Base-by-base conservation (phyloP, 2,113 vertebrate genomes). In the Chaetorhynchus papuensis region DNA sequence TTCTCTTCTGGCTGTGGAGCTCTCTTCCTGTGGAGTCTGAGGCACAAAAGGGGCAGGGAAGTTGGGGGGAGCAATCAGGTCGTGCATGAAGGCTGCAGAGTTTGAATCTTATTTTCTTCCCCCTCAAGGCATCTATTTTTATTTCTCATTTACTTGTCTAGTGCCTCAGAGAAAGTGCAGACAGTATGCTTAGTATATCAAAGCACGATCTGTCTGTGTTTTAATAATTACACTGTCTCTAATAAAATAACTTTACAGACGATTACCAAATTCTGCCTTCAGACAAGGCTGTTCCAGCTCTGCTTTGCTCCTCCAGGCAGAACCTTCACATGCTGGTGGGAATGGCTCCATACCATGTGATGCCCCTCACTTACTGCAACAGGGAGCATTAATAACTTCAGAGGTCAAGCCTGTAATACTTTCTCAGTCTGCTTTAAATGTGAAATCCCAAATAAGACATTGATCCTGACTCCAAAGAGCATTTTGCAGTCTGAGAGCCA, bases 221-320 rank as follows among this genome's bases (percentile, higher is more conserved):
- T 95, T 91, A 96, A 93, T 92, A 92, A 94, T 92, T 91, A 89
- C 65, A 41, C 52, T 70, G 64, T 87, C 64, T 93, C 44, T 78
- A 53, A 57, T 53, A 94, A 95, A 95, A 75, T 71, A 75, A 84
- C 52, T 76, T 95, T 64, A 71, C 41, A 89, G 83, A 72, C 0
- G 0, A 65, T 77, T 84, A 24, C 33, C 23, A 60, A 56, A 64
- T 78, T 82, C 53, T 96, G 53, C 74, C 49, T 91, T 79, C 64
- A 93, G 63, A 87, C 1, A 0, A 44, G 45, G 33, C 52, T 69
- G n/a, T 57, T 69, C 22, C 17, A 75, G 13, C 49, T 82, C 53
- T 30, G 37, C 37, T 60, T 24, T 82, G 56, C 41, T 78, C 7
- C 42, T 70, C 11, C 59, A 22, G 3, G 2, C 42, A 50, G 61